Evolutionary conservation across 2,797 vertebrate genomes (phyloP), one percentile per base, ranked within the genome.

Genomic region (Phalanger gymnotis): DNA sequence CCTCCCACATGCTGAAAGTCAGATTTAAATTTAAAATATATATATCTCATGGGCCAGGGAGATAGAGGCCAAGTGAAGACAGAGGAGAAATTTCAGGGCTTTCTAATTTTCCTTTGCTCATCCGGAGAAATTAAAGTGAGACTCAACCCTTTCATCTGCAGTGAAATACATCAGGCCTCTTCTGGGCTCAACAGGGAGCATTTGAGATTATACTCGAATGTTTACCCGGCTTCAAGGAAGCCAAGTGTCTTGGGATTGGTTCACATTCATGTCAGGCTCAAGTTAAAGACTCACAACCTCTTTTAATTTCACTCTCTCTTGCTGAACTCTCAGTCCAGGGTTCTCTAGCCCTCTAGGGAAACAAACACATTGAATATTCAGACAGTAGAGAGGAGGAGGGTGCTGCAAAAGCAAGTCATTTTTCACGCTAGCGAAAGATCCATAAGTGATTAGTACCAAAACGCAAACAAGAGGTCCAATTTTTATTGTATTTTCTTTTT

Each of bases 261-360:
- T 99, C 98, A 99, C 99, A 99, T 99, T 99, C 98, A 99, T 98
- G 98, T 99, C 99, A 99, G 99, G 99, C 99, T 99, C 99, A 99
- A 99, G 98, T 98, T 99, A 99, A 99, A 99, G 99, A 99, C 99
- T 99, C 99, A 99, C 99, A 99, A 99, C 99, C 99, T 99, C 99
- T 99, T 99, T 99, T 99, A 99, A 99, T 99, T 99, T 99, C 99
- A 99, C 99, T 99, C 99, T 99, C 99, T 99, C 99, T 99, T 99
- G 99, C 99, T 99, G 99, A 99, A 99, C 99, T 99, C 99, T 99
- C 99, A 99, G 99, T 99, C 99, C 99, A 99, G 99, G 99, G 99
- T 99, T 99, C 99, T 99, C 99, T 99, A 99, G 99, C 99, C 99
- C 99, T 99, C 99, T 99, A 99, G 98, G 99, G 99, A 99, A 99